Conservation (phyloP, 2,113 vertebrate genomes). For the Struthidea cinerea region DNA sequence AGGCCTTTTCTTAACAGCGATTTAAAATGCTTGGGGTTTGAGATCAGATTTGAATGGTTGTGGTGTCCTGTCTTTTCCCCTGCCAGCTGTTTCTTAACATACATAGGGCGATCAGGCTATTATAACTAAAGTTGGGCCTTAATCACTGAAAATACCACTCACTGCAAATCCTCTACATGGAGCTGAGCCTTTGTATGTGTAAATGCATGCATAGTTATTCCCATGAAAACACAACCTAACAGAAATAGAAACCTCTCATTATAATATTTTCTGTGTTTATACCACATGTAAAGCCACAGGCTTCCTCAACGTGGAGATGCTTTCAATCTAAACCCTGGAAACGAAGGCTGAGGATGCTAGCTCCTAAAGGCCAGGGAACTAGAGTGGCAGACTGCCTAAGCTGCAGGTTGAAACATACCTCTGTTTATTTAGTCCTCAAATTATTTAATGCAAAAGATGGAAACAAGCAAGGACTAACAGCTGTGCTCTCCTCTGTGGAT, state of each 20-base stretch:
- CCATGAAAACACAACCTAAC: neutral
- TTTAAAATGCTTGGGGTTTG: neutral
- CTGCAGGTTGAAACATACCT: neutral
- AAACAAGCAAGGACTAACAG: neutral
- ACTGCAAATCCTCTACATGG: neutral
- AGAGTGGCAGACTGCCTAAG: neutral
- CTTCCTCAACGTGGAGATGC: neutral
- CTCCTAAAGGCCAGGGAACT: neutral
- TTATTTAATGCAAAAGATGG: neutral
- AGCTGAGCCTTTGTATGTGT: neutral
- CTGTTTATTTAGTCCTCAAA: neutral
- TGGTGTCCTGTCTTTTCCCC: rapidly evolving
- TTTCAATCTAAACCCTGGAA: neutral
- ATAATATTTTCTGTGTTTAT: neutral
- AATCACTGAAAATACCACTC: neutral
- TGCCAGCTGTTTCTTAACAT: neutral
- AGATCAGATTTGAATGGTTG: neutral
- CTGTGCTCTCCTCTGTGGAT: neutral
- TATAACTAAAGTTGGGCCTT: neutral
- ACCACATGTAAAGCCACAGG: neutral
- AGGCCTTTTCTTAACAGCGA: neutral
- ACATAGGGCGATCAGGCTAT: rapidly evolving
- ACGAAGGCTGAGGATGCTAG: neutral
- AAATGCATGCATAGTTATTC: neutral
- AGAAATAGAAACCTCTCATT: neutral